Evolutionary conservation across 2,113 vertebrate genomes (phyloP), one percentile per base, ranked within the genome.

Genomic region (Pyrgilauda ruficollis): DNA sequence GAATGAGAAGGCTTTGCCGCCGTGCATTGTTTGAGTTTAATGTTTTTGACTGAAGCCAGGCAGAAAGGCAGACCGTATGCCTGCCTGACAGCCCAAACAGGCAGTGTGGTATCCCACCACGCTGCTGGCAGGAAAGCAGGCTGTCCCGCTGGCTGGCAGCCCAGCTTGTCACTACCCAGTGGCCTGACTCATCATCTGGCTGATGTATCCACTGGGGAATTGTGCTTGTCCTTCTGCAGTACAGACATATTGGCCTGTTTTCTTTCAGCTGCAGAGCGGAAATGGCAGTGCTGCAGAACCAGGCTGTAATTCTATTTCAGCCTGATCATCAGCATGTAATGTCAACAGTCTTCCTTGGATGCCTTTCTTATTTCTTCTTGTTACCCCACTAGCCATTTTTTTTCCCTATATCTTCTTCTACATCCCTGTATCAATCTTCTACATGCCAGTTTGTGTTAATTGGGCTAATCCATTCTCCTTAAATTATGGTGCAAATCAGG

Each of bases 101-200:
- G 63, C 76, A 81, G 84, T 9, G 8, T 72, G 35, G 52, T 87
- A 56, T 92, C 44, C 52, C 13, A 15, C 73, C 12, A 1, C 24
- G 5, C 84, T 64, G 47, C 19, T 23, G 84, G 77, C 93, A 92
- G 87, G 47, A 63, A 76, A 35, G 39, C 77, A 70, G 83, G 47
- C 89, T 84, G 76, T 67, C 86, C 76, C 0, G 0, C 73, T 94
- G 96, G 93, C 94, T 66, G 33, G 10, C 31, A 82, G 93, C 95
- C 96, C 93, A 81, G 76, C 61, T 74, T 80, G 90, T 94, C 95
- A 70, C 88, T 89, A 37, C 68, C 56, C 28, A 3, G 76, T 61
- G 80, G 80, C 69, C 89, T 92, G 93, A 92, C 66, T 97, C 95
- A 92, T 95, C 87, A 49, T 89, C 84, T 72, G 22, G 31, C 84